Conservation (phyloP, 2,888 invertebrate genomes). For the Mactromeris polynyma region DNA sequence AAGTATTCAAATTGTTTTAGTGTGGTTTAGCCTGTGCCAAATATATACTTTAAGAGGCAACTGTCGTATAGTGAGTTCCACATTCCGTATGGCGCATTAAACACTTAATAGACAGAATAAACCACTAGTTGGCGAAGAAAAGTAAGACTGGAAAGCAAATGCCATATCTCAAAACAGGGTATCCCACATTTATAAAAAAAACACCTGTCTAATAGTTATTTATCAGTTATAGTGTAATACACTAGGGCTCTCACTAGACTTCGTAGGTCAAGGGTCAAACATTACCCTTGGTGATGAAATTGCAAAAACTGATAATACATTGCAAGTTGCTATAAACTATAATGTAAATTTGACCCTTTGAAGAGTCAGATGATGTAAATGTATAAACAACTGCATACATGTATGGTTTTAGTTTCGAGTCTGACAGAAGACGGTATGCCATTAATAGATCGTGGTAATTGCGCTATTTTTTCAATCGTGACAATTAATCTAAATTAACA, state of each 20-base stretch:
- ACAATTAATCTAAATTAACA: background rate
- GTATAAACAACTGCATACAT: background rate
- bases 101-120: background rate
- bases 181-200: background rate
- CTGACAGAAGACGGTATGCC: background rate
- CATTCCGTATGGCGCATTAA: background rate
- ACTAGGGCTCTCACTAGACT: too few species aligned
- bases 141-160: background rate
- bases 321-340: too few species aligned
- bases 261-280: too few species aligned
- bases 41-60: background rate
- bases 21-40: background rate
- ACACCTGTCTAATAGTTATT: background rate
- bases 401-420: background rate
- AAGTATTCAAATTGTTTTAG: too few species aligned
- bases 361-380: background rate
- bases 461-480: background rate
- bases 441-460: background rate
- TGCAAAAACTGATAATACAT: too few species aligned
- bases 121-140: background rate
- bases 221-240: too few species aligned
- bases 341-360: background rate
- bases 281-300: too few species aligned
- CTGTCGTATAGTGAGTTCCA: background rate
- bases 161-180: too few species aligned